Base-by-base conservation (phyloP, 2,797 vertebrate genomes). In the Parotocinclus haroldoi region DNA sequence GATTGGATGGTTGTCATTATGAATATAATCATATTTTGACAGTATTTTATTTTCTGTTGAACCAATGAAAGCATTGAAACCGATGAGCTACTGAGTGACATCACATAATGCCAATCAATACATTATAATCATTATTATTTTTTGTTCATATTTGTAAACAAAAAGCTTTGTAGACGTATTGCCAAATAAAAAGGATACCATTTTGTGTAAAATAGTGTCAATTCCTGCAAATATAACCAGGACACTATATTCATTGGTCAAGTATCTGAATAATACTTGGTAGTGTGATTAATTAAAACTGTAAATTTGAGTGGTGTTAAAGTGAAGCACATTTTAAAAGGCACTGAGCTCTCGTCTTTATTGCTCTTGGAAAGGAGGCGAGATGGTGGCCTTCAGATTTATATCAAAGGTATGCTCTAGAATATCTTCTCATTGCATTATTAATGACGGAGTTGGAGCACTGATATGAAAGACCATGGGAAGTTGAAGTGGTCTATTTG, bases 401-500 rank as follows among this genome's bases (percentile, higher is more conserved):
- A 68, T 70, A 58, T 70, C 68, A 58, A 52, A 58, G 69, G 61
- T 48, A 62, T 54, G 58, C 68, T 71, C 65, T 39, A 68, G 66
- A 66, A 63, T 40, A 55, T 69, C 59, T 70, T 66, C 68, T 72
- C 71, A 63, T 54, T 66, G 74, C 67, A 57, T 49, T 74, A 69
- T 76, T 73, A 69, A 76, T 76, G 71, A 74, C 68, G 50, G 62
- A 65, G 61, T 66, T 66, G 56, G 44, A 69, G 51, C 39, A 65
- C 50, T 61, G 64, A 59, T 40, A 17, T 45, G 51, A 68, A 70
- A 65, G 71, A 72, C 69, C 74, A 69, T 62, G 65, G 27, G 27
- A 65, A 56, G 64, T 60, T 73, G 53, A 63, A 61, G 42, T 60
- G 53, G 42, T 68, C 27, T 51, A 11, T 59, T 18, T 61, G 14